These are phyloP conservation scores for Capreolus pygargus DNA, from an alignment of 2,113 vertebrate species.

Conservation along the genomic window DNA sequence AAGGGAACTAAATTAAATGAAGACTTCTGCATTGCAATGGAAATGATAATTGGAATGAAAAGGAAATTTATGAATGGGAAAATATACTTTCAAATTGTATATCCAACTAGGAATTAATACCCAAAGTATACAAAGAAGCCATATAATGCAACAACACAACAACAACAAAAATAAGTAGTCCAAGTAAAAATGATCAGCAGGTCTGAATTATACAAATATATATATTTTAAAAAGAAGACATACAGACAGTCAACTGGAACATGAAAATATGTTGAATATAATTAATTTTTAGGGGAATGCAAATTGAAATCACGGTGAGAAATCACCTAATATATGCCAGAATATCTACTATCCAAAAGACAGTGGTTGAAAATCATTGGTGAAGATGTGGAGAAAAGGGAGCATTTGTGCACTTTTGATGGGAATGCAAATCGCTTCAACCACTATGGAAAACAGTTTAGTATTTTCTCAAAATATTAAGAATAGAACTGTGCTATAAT, in stretches of 20 bases:
- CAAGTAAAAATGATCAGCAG: background rate
- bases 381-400: background rate
- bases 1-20: background rate
- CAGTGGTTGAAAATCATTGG: background rate
- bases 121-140: background rate
- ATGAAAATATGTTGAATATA: background rate
- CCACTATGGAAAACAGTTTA: background rate
- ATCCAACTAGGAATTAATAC: background rate
- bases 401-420: background rate
- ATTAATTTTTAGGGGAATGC: background rate
- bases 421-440: background rate
- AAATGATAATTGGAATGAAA: background rate
- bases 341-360: background rate
- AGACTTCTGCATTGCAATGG: background rate
- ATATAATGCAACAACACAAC: background rate
- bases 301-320: background rate
- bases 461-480: background rate
- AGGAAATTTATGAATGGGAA: background rate
- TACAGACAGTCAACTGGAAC: background rate
- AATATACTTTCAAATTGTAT: background rate
- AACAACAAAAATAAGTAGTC: background rate
- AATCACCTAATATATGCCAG: background rate
- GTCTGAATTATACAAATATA: background rate
- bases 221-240: background rate
- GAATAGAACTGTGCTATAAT: background rate